Evolutionary conservation across 2,113 vertebrate genomes (phyloP).

Genomic region (Sitta europaea): DNA sequence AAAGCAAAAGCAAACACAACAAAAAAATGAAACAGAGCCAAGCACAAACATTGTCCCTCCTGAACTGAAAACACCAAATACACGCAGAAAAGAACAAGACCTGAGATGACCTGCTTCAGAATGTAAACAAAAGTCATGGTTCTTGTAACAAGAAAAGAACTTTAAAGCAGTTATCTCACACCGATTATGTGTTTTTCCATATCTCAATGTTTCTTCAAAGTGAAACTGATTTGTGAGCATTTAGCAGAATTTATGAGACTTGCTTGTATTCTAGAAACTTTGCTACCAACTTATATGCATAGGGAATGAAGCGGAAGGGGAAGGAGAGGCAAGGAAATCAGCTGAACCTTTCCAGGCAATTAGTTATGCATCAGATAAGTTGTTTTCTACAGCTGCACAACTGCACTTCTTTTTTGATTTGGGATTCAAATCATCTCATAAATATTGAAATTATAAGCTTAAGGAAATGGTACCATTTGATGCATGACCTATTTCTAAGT

Average conservation of each 20-base stretch:
- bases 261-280: constrained; percentile 5
- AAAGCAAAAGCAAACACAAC: not conserved
- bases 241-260: not conserved
- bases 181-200: not conserved
- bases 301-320: not conserved
- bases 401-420: constrained; percentile 42
- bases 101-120: not conserved
- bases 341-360: constrained; percentile 54
- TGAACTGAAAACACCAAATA: not conserved
- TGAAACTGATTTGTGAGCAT: not conserved
- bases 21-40: not conserved
- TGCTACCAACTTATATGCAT: not conserved
- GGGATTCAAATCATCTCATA: constrained; percentile 70
- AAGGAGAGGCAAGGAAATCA: not conserved
- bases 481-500: constrained; percentile 49
- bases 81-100: rapidly evolving
- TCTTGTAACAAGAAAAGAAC: not conserved
- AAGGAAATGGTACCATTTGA: constrained; percentile 51
- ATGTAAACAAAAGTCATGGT: not conserved
- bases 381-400: constrained; percentile 58
- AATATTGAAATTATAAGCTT: constrained; percentile 67
- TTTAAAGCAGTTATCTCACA: not conserved
- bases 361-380: constrained; percentile 58
- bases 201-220: not conserved
- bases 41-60: not conserved